phyloP scores from a whole-genome alignment of 2,888 invertebrate genomes.

The Polydrusus cervinus region DNA sequence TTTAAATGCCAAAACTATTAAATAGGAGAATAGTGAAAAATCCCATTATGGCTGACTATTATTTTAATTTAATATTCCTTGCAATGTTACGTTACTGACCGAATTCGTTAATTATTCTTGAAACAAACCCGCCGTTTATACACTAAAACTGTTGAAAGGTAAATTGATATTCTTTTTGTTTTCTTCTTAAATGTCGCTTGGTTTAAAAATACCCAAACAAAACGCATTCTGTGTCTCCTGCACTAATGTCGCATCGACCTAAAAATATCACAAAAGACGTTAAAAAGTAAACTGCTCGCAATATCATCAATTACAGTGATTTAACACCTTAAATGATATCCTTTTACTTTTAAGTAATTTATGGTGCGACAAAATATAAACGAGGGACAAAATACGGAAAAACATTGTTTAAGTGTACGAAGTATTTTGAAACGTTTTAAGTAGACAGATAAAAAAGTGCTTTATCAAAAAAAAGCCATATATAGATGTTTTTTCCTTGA shows the following conservation, averaged over 20 bases:
- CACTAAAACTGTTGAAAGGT: slow-evolving; percentile 57
- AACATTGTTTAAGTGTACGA: slow-evolving; percentile 48
- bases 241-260: slow-evolving; percentile 58
- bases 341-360: slow-evolving; percentile 62
- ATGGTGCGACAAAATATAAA: slow-evolving; percentile 64
- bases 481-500: slow-evolving; percentile 48
- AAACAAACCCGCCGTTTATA: slow-evolving; percentile 24
- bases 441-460: slow-evolving; percentile 47
- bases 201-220: slow-evolving; percentile 64
- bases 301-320: slow-evolving; percentile 66
- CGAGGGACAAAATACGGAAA: slow-evolving; percentile 60
- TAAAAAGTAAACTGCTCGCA: slow-evolving; percentile 62
- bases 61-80: too few relatives aligned
- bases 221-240: slow-evolving; percentile 60
- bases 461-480: slow-evolving; percentile 47
- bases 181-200: slow-evolving; percentile 55
- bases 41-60: too few relatives aligned
- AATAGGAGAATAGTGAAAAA: too few relatives aligned
- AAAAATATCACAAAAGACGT: slow-evolving; percentile 62
- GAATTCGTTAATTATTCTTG: slow-evolving; percentile 27
- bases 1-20: too few relatives aligned
- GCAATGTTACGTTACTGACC: not conserved
- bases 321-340: slow-evolving; percentile 64
- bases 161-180: slow-evolving; percentile 61
- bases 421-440: slow-evolving; percentile 45